Evolutionary conservation across 2,888 invertebrate genomes (phyloP), one percentile per base, ranked within the genome.

Genomic region (Drosophila nigricruria): DNA sequence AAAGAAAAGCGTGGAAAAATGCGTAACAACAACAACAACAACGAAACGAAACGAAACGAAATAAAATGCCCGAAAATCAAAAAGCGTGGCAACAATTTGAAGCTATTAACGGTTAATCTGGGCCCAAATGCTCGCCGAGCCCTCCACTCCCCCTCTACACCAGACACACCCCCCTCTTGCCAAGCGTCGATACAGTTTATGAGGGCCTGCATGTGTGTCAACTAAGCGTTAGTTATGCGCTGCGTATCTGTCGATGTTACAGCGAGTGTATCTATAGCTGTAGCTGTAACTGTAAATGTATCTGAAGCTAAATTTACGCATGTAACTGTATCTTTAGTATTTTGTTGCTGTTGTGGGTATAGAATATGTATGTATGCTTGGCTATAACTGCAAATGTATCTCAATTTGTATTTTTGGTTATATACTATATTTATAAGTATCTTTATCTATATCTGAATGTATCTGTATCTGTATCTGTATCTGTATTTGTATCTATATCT

Each of bases 101-200:
- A 70, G 81, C 85, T 72, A 84, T 84, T 88, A 84, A 84, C 88
- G 70, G 85, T 82, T 85, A 81, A 88, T 85, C 85, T 84, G 76
- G 70, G 60, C 67, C 69, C 53, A 60, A 59, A 59, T 50, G 65
- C 56, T n/a, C 20, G 14, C 38, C 38, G 5, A 5, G 16, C 30
- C 5, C 36, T 20, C 1, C 18, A 1, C n/a, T 3, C 25, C 8
- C 61, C 1, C 34, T 12, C 10, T 5, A 1, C 43, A 14, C 43
- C 43, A 43, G 43, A 43, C 23, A 1, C 30, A 10, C 8, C 1
- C 16, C 45, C 1, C 23, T 10, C 5, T 42, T 3, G 45, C 56
- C 16, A 9, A 18, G 18, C 30, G 12, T 18, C 30, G 30, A 25
- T 8, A 30, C 68, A 68, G 59, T 77, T 81, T 80, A 64, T 64